Base-by-base conservation (phyloP, 1,140 invertebrate genomes). In the Trichoplusia ni region DNA sequence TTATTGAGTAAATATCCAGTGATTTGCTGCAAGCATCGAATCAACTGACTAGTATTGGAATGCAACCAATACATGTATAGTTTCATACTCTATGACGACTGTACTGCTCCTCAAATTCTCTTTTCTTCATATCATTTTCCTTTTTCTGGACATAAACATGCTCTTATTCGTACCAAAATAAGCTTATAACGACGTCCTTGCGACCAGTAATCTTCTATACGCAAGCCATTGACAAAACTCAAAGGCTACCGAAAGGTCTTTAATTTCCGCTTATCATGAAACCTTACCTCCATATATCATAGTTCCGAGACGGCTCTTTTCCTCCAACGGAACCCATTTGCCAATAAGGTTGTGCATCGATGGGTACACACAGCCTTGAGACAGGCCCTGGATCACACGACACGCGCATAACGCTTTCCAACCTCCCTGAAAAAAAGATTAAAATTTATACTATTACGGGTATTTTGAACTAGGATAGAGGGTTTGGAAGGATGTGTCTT, bases 311-410 rank as follows among this genome's bases (percentile, higher is more conserved):
- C 81, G 83, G 21, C 92, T 94, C 56, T 94, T 92, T 74, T 96
- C 95, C 19, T 92, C 85, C 1, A 92, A 82, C 0, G 95, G 95
- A 2, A 93, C 92, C 95, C 95, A 96, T 71, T 94, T 94, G 0
- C 94, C 92, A 58, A 96, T 90, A 3, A 96, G 85, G 1, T 93
- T 92, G 74, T 96, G 95, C 60, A 95, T 93, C 7, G 92, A 86
- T 0, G 95, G 95, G 71, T 93, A 94, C 0, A 93, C 90, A 19
- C 94, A 93, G 6, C 95, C 95, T 89, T 96, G 92, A 27, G 86
- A 91, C 1, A 96, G 79, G n/a, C 95, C 95, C 87, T 95, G 94
- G 4, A 94, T 71, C 1, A 95, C 88, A 14, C 95, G 83, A 18
- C 92, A 81, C 86, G 85, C 42, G 79, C 90, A 90, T 4, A 93